A percentile compares a stretch with the other conserved stretches of the same genome.
Conservation (phyloP, 1,140 invertebrate species). For the Trichonephila clavipes region DNA sequence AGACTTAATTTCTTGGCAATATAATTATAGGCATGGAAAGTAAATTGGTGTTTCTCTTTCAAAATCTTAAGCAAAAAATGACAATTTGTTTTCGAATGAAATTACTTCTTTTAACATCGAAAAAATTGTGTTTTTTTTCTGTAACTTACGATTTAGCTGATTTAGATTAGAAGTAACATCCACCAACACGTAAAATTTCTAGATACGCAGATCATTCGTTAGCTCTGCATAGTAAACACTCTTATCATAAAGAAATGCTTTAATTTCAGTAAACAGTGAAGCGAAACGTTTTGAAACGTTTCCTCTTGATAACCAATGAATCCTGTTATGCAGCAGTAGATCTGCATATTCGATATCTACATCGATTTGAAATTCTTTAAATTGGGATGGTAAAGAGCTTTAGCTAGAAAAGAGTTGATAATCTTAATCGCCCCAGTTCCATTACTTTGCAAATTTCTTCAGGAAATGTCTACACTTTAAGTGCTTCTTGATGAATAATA, state of each 20-base stretch:
- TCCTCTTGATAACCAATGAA: slow-evolving; percentile 79
- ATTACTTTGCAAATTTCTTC: too few species aligned
- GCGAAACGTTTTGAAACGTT: slow-evolving; percentile 77
- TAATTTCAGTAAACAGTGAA: slow-evolving; percentile 78
- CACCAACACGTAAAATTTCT: neutral
- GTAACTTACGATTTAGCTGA: neutral
- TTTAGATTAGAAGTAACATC: neutral
- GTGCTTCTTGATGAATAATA: too few species aligned
- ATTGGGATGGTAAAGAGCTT: slow-evolving; percentile 79
- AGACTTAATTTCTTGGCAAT: neutral
- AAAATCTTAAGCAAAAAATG: neutral
- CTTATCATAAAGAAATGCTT: slow-evolving; percentile 7
- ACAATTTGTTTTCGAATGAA: neutral
- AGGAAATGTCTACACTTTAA: too few species aligned
- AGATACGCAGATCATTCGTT: neutral
- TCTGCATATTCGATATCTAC: slow-evolving; percentile 79
- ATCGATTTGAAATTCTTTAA: slow-evolving; percentile 78
- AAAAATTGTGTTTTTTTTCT: too few species aligned
- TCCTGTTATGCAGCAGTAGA: slow-evolving; percentile 78
- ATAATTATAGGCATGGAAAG: neutral
- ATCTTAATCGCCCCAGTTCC: too few species aligned
- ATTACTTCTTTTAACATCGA: neutral
- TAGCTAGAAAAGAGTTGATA: too few species aligned
- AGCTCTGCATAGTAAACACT: slow-evolving; percentile 50
- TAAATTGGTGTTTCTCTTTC: neutral